Evolutionary conservation across 2,888 invertebrate genomes (phyloP), one percentile per base, ranked within the genome.

Genomic region (Meteorus cinctellus): DNA sequence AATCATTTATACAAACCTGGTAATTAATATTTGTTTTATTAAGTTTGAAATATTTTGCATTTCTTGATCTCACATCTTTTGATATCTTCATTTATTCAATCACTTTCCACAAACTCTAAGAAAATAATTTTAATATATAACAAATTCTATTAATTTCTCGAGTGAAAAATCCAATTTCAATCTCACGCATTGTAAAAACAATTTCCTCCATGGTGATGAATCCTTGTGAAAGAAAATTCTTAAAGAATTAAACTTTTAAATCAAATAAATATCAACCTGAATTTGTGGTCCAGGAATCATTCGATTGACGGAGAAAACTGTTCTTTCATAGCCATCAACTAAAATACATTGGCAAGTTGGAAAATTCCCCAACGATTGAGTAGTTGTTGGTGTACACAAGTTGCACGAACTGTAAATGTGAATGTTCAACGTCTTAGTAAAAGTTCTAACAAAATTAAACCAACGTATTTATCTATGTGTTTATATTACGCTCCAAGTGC

Each of bases 251-350:
- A n/a, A n/a, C n/a, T 34, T 34, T 34, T 34, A 4, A 6, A 34
- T 34, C 1, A 34, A 34, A 34, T 4, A 0, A n/a, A 24, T 63
- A 34, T 34, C 51, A 27, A 97, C 97, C 92, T 96, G 95, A 78
- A 97, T 96, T 82, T 94, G 94, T 2, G 97, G 97, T 78, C 97
- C 97, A 1, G 97, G 97, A 84, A 97, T 92, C 94, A 96, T 95
- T 87, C 97, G 92, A 91, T 97, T 97, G 10, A 94, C 94, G 2
- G 96, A 93, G 69, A 96, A 91, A 83, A 97, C 93, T 78, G 95
- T 95, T 84, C 96, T 92, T 88, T 96, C 95, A 0, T 95, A 94
- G 70, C 97, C 97, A 90, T 97, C 97, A 70, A 95, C 96, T 72
- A 96, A 88, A 59, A 97, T 95, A 88, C 97, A 97, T 89, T 97